Conservation (phyloP, 2,888 invertebrate genomes). For the Leptinotarsa haldemani region DNA sequence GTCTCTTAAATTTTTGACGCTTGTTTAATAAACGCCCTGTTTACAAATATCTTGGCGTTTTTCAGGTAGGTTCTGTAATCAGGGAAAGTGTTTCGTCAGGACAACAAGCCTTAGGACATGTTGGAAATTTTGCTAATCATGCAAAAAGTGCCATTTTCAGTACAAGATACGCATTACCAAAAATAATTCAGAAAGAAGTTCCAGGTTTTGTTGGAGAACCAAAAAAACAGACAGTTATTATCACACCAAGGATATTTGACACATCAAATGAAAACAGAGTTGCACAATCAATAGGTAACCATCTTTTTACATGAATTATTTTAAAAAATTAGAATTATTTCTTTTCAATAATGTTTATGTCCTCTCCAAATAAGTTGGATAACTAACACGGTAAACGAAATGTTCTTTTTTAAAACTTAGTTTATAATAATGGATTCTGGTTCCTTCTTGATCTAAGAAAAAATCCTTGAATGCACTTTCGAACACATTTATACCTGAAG, state of each 20-base stretch:
- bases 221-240: conserved; percentile 27
- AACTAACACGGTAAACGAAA: too few relatives aligned
- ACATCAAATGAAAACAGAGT: conserved; percentile 19
- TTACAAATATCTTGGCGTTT: too few relatives aligned
- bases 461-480: too few relatives aligned
- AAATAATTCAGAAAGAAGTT: conserved; percentile 27
- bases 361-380: background rate
- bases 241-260: conserved; percentile 35
- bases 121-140: conserved; percentile 59
- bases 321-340: too few relatives aligned
- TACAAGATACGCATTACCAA: conserved; percentile 25
- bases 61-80: conserved; percentile 57
- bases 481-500: too few relatives aligned
- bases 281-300: background rate
- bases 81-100: conserved; percentile 60
- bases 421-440: too few relatives aligned
- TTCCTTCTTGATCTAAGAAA: too few relatives aligned
- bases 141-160: conserved; percentile 49
- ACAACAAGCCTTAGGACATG: conserved; percentile 59
- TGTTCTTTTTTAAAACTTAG: too few relatives aligned
- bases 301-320: too few relatives aligned
- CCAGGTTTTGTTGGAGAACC: conserved; percentile 30
- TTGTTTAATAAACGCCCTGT: too few relatives aligned
- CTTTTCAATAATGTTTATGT: background rate
- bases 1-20: too few relatives aligned